Evolutionary conservation across 2,888 invertebrate genomes (phyloP).

Genomic region (Ichneumon xanthorius): DNA sequence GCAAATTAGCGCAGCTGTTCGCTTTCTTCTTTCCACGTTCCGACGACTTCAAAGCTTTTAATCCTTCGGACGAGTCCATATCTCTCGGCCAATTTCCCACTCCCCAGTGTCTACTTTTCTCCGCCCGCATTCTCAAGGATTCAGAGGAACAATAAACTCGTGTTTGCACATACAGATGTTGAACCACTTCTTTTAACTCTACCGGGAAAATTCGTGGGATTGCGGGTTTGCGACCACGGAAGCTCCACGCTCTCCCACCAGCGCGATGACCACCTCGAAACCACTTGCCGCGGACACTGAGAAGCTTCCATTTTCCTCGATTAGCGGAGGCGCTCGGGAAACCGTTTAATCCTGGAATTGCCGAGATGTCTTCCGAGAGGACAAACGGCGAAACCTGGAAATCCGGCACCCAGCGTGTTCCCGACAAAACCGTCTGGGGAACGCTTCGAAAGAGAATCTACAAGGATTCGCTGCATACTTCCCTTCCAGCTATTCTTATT

Average conservation of each 20-base stretch:
- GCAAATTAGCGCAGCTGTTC: conserved; percentile 2
- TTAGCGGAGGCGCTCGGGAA: conserved; percentile 28
- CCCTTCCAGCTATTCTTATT: conserved; percentile 19
- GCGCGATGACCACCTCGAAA: neutral
- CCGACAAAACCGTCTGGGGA: neutral
- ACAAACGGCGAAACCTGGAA: conserved; percentile 15
- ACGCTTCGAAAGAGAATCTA: conserved; percentile 9
- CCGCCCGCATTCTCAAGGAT: neutral
- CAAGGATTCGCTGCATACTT: conserved; percentile 6
- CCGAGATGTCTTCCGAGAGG: conserved; percentile 21
- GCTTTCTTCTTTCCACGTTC: neutral
- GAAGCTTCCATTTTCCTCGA: conserved; percentile 30
- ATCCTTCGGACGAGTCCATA: neutral
- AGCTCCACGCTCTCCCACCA: neutral
- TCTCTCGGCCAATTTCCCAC: neutral
- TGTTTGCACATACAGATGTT: neutral
- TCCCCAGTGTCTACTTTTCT: neutral
- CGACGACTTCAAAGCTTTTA: neutral
- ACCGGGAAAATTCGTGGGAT: conserved; percentile 2
- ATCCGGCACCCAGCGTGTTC: neutral
- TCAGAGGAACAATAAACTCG: neutral
- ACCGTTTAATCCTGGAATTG: conserved; percentile 38
- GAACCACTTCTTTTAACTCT: neutral
- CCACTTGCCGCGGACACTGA: conserved; percentile 18
- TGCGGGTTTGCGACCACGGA: neutral